A percentile compares a stretch with the other conserved stretches of the same genome.
Conservation (phyloP, 2,888 invertebrate genomes). For the Ornithoptera priamus region DNA sequence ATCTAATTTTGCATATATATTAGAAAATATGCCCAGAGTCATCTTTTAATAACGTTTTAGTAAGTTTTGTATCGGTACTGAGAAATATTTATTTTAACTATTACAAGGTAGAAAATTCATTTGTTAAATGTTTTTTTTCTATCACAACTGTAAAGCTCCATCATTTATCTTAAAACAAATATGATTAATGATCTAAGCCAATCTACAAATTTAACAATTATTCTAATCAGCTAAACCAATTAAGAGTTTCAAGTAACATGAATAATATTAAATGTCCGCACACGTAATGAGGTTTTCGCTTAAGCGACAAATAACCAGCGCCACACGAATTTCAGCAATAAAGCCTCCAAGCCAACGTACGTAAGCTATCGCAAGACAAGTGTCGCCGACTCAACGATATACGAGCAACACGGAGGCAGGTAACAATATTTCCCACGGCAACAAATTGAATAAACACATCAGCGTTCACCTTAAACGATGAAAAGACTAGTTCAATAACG, state of each 20-base stretch:
- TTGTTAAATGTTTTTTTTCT: too few relatives aligned
- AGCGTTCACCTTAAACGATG: conserved; percentile 69
- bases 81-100: too few relatives aligned
- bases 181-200: neutral
- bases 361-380: conserved; percentile 40
- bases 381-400: conserved; percentile 50
- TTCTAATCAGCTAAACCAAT: conserved; percentile 1
- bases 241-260: conserved; percentile 4
- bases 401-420: conserved; percentile 53
- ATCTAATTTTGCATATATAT: too few relatives aligned
- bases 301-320: conserved; percentile 24
- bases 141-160: too few relatives aligned
- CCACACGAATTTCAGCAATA: conserved; percentile 30
- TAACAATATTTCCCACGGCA: conserved; percentile 70
- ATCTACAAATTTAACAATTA: neutral
- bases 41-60: too few relatives aligned
- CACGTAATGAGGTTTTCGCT: conserved; percentile 29
- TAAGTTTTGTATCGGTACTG: too few relatives aligned
- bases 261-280: conserved; percentile 10
- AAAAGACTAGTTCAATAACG: conserved; percentile 76
- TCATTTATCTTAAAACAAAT: neutral
- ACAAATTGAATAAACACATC: conserved; percentile 79
- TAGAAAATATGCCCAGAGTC: too few relatives aligned
- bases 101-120: too few relatives aligned
- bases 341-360: conserved; percentile 29